phyloP scores from a whole-genome alignment of 2,888 invertebrate genomes.

The Morpho helenor region DNA sequence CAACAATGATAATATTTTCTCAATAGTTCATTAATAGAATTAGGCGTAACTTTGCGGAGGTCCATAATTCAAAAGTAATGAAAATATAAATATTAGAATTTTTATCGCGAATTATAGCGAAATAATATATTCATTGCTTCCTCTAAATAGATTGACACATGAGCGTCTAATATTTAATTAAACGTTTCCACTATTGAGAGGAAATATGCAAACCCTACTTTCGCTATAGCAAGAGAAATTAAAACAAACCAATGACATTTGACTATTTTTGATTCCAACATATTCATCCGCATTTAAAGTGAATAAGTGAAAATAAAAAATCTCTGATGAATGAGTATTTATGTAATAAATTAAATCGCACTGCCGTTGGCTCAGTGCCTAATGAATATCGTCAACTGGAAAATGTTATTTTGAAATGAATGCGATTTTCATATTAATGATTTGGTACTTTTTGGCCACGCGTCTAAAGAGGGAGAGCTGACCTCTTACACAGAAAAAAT shows the following conservation, averaged over 20 bases:
- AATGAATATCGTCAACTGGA: constrained; percentile 9
- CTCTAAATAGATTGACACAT: too few species aligned
- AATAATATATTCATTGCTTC: too few species aligned
- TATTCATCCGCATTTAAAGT: neutral
- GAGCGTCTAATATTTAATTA: neutral
- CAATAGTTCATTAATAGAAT: too few species aligned
- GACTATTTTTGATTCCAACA: neutral
- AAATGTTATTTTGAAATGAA: constrained; percentile 2
- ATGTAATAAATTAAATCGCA: constrained; percentile 10
- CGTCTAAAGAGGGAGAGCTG: too few species aligned
- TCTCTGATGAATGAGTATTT: constrained; percentile 12
- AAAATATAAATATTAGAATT: too few species aligned
- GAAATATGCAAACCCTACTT: neutral
- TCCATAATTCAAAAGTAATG: too few species aligned
- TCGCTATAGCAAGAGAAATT: neutral
- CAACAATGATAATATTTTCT: neutral
- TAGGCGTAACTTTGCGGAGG: too few species aligned
- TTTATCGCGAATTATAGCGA: too few species aligned
- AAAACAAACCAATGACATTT: neutral
- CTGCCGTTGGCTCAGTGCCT: constrained; percentile 14
- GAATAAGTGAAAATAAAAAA: constrained; percentile 11
- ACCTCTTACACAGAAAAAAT: too few species aligned
- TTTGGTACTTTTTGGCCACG: neutral
- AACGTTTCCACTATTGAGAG: neutral
- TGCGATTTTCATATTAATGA: constrained; percentile 1